Conservation (phyloP, 2,888 invertebrate species). For the Cantharis rustica region DNA sequence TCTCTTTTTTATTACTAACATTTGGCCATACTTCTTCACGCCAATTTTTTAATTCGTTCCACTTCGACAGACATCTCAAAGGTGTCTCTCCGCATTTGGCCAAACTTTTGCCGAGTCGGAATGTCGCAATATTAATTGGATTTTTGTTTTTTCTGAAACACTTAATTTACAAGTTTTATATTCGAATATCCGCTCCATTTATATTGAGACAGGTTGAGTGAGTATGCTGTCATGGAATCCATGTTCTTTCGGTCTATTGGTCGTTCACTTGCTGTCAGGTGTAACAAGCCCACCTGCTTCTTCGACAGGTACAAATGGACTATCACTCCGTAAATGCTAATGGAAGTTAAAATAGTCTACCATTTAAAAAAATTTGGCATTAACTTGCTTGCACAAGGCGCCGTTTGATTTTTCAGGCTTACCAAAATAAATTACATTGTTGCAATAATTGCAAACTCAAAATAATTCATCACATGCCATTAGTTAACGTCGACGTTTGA, state of each 20-base stretch:
- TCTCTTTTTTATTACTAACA: neutral
- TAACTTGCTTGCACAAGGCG: neutral
- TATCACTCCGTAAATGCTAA: constrained; percentile 17
- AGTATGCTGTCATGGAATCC: constrained; percentile 17
- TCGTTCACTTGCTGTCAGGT: constrained; percentile 20
- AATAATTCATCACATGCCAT: neutral
- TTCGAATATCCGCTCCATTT: constrained; percentile 18
- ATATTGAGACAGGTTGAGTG: constrained; percentile 22
- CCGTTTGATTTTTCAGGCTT: neutral
- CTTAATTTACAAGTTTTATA: constrained; percentile 12
- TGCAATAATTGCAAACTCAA: neutral
- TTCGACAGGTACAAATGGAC: constrained; percentile 26
- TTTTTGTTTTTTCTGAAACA: neutral
- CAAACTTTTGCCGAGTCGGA: neutral
- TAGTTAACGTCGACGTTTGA: neutral
- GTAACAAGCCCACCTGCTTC: constrained; percentile 21
- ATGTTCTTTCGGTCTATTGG: constrained; percentile 21
- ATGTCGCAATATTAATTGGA: neutral
- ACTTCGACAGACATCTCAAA: neutral
- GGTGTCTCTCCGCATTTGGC: neutral
- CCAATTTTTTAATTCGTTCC: constrained; percentile 1
- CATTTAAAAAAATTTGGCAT: constrained; percentile 6
- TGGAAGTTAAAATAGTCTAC: constrained; percentile 21
- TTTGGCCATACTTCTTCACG: neutral
- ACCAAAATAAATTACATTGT: neutral